Evolutionary conservation across 2,888 invertebrate species (phyloP), one percentile per base, ranked within the genome.

Genomic region (Priocnemis perturbator): DNA sequence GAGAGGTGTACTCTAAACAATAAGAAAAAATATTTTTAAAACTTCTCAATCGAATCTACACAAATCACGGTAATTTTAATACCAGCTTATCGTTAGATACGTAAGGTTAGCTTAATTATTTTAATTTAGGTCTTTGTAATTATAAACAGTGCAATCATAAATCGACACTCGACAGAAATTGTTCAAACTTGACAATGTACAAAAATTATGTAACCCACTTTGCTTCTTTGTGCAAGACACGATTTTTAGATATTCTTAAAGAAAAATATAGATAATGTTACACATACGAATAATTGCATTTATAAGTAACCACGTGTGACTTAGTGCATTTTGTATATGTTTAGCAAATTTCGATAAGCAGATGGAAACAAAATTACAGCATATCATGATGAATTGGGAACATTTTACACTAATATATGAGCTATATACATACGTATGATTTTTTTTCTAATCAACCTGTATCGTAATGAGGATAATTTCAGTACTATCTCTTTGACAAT

Each of bases 81-180:
- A 82, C 81, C 82, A 82, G 74, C 80, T 80, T 80, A 73, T 80
- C 71, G 64, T 78, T 80, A 80, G 80, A 72, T 66, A 72, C 68
- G 20, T 83, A 79, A 81, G 76, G 62, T 73, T 83, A 83, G 83
- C 76, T 78, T 76, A 81, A 81, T 81, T 80, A 76, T 79, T 76
- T 80, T 81, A 77, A 74, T 83, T 86, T 83, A 84, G 79, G 68
- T 81, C 78, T 79, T 84, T 84, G 81, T 86, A 83, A 86, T 85
- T 85, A 83, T 82, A 79, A 86, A 86, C 85, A 84, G 88, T 88
- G 88, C 88, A 88, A 88, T 88, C 81, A 81, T 85, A 77, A 79
- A 82, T 73, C 68, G 70, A 81, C 76, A 81, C 73, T 68, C 69
- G 68, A 82, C 71, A 73, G 64, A 70, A 81, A 81, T 81, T 78